Evolutionary conservation across 2,797 vertebrate species (phyloP).

Genomic region (Ctenopoma multispine): DNA sequence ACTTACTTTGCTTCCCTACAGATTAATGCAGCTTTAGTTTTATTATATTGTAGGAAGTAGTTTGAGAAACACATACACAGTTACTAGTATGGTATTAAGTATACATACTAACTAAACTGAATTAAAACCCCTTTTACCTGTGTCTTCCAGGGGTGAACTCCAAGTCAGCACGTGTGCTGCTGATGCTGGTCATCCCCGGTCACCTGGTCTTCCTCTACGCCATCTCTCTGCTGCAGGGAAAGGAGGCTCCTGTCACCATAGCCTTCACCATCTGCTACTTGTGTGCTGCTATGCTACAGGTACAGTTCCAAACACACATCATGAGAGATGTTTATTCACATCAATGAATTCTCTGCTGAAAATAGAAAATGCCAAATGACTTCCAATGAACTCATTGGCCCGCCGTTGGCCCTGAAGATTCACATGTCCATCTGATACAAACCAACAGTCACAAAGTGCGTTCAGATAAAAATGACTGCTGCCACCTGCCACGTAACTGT

Average conservation of each 20-base stretch:
- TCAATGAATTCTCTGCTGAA: neutral
- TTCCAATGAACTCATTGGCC: constrained; percentile 32
- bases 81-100: no score
- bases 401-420: constrained; percentile 5
- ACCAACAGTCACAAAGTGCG: constrained; percentile 20
- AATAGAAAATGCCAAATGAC: neutral
- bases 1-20: no score
- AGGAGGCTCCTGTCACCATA: constrained; percentile 81
- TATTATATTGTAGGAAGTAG: no score
- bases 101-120: neutral
- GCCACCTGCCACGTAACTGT: constrained; percentile 45
- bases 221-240: constrained; percentile 90
- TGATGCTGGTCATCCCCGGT: constrained; percentile 92
- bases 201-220: constrained; percentile 93
- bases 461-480: constrained; percentile 19
- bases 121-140: constrained; percentile 3
- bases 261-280: constrained; percentile 90
- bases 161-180: constrained; percentile 91
- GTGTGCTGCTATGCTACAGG: constrained; percentile 91
- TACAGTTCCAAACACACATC: constrained; percentile 52
- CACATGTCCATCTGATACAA: constrained; percentile 24
- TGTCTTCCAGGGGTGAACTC: constrained; percentile 90
- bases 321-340: neutral
- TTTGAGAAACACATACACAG: no score
- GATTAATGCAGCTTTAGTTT: no score